Evolutionary conservation across 2,888 invertebrate species (phyloP).

Genomic region (Cabera pusaria): DNA sequence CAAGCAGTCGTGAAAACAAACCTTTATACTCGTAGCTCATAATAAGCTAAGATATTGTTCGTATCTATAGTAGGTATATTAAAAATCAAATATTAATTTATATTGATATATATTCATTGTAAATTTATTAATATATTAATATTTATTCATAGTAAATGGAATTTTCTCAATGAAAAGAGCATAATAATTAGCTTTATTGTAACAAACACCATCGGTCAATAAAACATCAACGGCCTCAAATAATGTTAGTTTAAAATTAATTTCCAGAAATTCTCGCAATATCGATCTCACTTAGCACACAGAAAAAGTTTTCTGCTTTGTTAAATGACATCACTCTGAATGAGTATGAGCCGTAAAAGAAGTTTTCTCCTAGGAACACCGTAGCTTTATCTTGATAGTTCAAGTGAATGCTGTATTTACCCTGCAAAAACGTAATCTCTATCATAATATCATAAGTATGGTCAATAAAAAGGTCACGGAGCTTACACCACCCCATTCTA

Average conservation of each 20-base stretch:
- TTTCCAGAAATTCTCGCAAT: constrained; percentile 35
- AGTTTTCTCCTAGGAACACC: constrained; percentile 58
- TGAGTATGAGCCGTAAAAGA: constrained; percentile 63
- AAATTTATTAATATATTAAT: too few relatives aligned
- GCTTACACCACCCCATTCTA: too few relatives aligned
- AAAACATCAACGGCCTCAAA: constrained; percentile 12
- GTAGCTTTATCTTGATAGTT: constrained; percentile 50
- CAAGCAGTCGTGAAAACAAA: too few relatives aligned
- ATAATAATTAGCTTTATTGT: background rate
- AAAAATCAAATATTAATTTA: too few relatives aligned
- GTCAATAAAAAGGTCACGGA: too few relatives aligned
- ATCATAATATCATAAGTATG: too few relatives aligned
- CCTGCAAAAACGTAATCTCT: constrained; percentile 49
- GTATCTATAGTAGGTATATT: too few relatives aligned
- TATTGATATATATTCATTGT: too few relatives aligned
- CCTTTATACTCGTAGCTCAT: too few relatives aligned
- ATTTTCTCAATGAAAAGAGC: too few relatives aligned
- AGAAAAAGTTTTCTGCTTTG: constrained; percentile 59
- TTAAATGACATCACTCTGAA: constrained; percentile 60
- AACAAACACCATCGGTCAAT: constrained; percentile 2
- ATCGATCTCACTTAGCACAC: constrained; percentile 40
- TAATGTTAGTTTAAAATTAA: constrained; percentile 7
- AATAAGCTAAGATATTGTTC: too few relatives aligned
- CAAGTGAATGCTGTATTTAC: constrained; percentile 55
- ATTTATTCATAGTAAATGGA: too few relatives aligned